phyloP scores from a whole-genome alignment of 2,888 invertebrate genomes.

The Lochmaea crataegi region DNA sequence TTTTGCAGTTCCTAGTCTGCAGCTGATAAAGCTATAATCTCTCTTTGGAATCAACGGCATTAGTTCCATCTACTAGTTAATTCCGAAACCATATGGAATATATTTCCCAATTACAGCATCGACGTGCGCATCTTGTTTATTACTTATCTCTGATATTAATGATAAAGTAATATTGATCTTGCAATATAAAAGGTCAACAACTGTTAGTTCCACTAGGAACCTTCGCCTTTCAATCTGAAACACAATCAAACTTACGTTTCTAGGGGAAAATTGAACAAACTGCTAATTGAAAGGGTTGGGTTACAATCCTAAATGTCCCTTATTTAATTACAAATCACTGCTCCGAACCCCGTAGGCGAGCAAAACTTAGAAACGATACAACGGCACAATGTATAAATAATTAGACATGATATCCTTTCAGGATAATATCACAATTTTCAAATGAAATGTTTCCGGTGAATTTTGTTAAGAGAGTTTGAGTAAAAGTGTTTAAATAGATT shows the following conservation, averaged over 20 bases:
- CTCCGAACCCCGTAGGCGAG: neutral
- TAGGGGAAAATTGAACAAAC: conserved; percentile 3
- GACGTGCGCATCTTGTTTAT: too few relatives aligned
- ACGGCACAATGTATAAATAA: conserved; percentile 3
- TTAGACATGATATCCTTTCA: neutral
- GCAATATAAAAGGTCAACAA: neutral
- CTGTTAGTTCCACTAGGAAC: neutral
- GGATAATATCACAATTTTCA: neutral
- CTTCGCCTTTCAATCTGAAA: neutral
- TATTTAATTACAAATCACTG: neutral
- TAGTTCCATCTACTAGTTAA: too few relatives aligned
- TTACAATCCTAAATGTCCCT: neutral
- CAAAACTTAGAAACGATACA: neutral
- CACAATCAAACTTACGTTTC: neutral
- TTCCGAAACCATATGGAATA: too few relatives aligned
- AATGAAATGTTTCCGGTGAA: too few relatives aligned
- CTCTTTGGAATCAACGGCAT: too few relatives aligned
- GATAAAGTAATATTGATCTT: neutral
- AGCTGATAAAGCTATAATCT: too few relatives aligned
- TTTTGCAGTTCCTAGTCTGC: too few relatives aligned
- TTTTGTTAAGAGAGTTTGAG: too few relatives aligned
- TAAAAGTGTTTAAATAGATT: too few relatives aligned
- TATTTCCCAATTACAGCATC: too few relatives aligned
- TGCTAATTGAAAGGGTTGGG: conserved; percentile 10
- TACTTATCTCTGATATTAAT: neutral